Conservation (phyloP, 2,888 invertebrate species). For the Pocota personata region DNA sequence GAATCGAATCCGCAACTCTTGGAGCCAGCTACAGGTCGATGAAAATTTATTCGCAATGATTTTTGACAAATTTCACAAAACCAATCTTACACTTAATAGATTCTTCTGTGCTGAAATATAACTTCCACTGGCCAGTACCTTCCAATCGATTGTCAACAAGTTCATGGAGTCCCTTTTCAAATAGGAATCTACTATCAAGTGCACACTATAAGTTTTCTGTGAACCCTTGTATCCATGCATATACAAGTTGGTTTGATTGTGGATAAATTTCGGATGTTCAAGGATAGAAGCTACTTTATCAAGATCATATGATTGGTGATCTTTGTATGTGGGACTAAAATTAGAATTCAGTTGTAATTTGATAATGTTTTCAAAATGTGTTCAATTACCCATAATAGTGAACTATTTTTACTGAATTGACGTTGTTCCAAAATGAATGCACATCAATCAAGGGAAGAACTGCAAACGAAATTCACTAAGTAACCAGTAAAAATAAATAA, state of each 20-base stretch:
- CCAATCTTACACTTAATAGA: not conserved
- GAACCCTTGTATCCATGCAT: constrained; percentile 35
- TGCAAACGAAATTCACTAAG: not conserved
- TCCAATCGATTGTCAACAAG: constrained; percentile 43
- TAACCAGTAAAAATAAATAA: not conserved
- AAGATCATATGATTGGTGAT: constrained; percentile 4
- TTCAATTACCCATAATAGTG: constrained; percentile 44
- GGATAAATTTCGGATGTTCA: constrained; percentile 31
- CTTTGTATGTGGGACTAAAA: constrained; percentile 19
- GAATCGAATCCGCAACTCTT: constrained; percentile 72
- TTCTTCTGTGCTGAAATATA: constrained; percentile 39
- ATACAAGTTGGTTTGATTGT: constrained; percentile 35
- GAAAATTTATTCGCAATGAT: not conserved
- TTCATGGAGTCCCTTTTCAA: constrained; percentile 36
- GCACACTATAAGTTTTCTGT: constrained; percentile 14
- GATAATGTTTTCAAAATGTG: not conserved
- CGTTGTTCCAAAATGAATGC: not conserved
- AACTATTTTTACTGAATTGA: constrained; percentile 7
- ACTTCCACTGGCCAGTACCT: constrained; percentile 11
- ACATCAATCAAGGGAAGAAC: not conserved
- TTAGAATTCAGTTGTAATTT: not conserved
- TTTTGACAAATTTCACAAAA: not conserved
- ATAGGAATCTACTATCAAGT: constrained; percentile 42
- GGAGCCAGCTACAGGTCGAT: constrained; percentile 2
- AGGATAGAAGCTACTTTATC: constrained; percentile 1